Evolutionary conservation across 1,140 invertebrate genomes (phyloP).

Genomic region (Tigriopus japonicus): DNA sequence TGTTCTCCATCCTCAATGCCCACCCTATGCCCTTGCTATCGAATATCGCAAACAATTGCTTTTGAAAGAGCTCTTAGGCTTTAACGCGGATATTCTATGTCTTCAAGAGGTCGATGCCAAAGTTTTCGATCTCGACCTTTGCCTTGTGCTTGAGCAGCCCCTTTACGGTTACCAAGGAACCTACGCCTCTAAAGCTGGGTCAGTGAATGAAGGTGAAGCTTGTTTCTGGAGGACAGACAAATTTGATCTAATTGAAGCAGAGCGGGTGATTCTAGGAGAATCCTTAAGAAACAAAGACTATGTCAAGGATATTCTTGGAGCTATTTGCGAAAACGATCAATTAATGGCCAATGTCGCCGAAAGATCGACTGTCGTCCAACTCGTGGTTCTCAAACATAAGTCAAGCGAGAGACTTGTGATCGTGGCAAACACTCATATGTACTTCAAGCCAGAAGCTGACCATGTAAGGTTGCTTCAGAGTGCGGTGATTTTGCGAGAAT

Average conservation of each 20-base stretch:
- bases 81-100: conserved; percentile 66
- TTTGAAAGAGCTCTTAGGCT: conserved; percentile 59
- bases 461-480: conserved; percentile 56
- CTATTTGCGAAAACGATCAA: background rate
- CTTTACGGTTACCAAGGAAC: conserved; percentile 35
- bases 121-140: conserved; percentile 50
- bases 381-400: background rate
- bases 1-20: conserved; percentile 57
- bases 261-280: background rate
- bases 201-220: conserved; percentile 54
- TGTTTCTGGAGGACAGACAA: conserved; percentile 41
- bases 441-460: conserved; percentile 70
- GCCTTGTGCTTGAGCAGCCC: conserved; percentile 32
- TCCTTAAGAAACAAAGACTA: background rate
- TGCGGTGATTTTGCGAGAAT: conserved; percentile 22
- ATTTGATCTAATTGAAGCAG: conserved; percentile 22
- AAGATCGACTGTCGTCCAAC: background rate
- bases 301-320: background rate
- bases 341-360: background rate
- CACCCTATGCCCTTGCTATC: conserved; percentile 49
- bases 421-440: conserved; percentile 75
- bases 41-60: conserved; percentile 69
- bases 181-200: conserved; percentile 47
- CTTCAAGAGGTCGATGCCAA: conserved; percentile 76
- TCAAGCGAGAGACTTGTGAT: conserved; percentile 35